Base-by-base conservation (phyloP, 2,797 vertebrate genomes). In the Urophycis tenuis region DNA sequence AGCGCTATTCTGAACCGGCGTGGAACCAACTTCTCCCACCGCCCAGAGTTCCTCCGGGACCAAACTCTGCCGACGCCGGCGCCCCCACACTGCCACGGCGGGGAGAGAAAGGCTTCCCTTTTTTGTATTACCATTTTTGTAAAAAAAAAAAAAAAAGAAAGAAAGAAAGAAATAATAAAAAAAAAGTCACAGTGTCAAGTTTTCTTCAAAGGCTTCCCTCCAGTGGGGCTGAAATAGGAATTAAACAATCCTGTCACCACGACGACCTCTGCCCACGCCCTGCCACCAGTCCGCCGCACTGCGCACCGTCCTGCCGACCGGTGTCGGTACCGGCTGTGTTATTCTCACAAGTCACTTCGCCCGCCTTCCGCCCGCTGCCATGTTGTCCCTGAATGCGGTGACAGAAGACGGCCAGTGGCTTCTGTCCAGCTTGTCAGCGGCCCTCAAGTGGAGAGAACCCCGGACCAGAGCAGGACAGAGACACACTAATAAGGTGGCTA, bases 401-500 rank as follows among this genome's bases (percentile, higher is more conserved):
- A 87, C 85, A 85, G 87, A 83, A 82, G 80, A 81, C 79, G 81
- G 82, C 84, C 81, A 17, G 78, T 83, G 82, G 87, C 85, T 89
- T 85, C 82, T 81, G 81, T 78, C 80, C 75, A 67, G 78, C 87
- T 81, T 89, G 87, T 90, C 91, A 90, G 53, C 75, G 80, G 88
- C 86, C 89, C 88, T 85, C 77, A 82, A 87, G 84, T 81, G 81
- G 82, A 84, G 60, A 83, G 82, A 80, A 85, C 80, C 85, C 75
- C 74, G 79, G 83, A 88, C 82, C 74, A 81, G 71, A 10, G 72
- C 78, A 76, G 82, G 88, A 90, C 83, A 86, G 88, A 83, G 85
- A 88, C 86, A 87, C 85, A 86, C 89, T 92, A 92, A 92, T 91
- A 89, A 90, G 90, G 84, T 84, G 83, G 89, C 89, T 90, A 88